Percentiles rank a stretch among this genome's conserved stretches.
Conservation (phyloP, 2,797 vertebrate genomes). For the Acridotheres tristis region DNA sequence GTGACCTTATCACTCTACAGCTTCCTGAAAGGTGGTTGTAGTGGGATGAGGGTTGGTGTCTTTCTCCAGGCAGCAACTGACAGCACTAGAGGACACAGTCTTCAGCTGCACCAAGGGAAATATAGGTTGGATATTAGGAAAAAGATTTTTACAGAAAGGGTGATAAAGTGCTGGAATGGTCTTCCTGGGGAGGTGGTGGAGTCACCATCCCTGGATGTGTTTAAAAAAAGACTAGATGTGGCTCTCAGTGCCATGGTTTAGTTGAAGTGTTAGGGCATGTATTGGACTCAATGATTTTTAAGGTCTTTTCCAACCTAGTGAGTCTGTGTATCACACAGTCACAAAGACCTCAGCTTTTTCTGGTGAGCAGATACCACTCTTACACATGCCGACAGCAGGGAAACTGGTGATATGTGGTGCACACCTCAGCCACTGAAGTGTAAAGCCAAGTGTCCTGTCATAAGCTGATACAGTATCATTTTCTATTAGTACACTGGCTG, state of each 20-base stretch:
- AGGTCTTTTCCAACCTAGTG: not conserved
- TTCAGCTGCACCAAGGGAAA: not conserved
- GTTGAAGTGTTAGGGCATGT: not conserved
- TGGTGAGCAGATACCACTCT: not conserved
- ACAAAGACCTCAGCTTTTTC: not conserved
- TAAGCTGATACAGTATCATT: not conserved
- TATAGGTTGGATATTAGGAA: not conserved
- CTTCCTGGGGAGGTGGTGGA: not conserved
- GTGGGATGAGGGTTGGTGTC: not conserved
- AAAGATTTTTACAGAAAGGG: not conserved
- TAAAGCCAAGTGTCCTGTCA: not conserved
- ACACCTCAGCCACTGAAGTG: not conserved
- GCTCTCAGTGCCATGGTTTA: no score
- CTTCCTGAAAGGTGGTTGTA: not conserved
- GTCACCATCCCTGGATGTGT: not conserved
- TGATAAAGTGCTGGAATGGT: not conserved
- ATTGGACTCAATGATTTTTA: not conserved
- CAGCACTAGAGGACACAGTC: not conserved
- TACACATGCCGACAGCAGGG: not conserved
- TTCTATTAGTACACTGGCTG: not conserved
- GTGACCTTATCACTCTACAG: not conserved
- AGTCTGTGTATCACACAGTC: not conserved
- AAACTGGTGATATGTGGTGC: not conserved
- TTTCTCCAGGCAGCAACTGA: not conserved
- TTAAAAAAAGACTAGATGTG: not conserved